Evolutionary conservation across 2,888 invertebrate genomes (phyloP).

Genomic region (Acrobasis repandana): DNA sequence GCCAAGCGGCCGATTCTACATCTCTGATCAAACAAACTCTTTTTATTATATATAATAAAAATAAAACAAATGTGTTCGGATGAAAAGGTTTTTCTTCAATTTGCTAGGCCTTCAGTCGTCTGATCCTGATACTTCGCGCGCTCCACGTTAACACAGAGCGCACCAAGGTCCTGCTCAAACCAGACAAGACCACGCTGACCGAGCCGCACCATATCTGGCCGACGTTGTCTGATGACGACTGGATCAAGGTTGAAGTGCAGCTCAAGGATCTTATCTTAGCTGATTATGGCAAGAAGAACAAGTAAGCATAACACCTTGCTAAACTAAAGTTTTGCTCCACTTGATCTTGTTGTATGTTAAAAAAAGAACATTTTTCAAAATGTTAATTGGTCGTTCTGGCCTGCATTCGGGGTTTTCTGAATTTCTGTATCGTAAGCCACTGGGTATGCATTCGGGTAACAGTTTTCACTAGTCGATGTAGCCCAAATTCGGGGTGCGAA

Average conservation of each 20-base stretch:
- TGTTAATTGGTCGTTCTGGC: no score
- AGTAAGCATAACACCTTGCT: slow-evolving; percentile 78
- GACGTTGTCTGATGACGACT: slow-evolving; percentile 97
- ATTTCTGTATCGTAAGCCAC: no score
- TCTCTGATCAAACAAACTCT: slow-evolving; percentile 12
- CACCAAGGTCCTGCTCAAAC: slow-evolving; percentile 98
- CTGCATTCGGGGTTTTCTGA: no score
- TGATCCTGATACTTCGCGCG: slow-evolving; percentile 97
- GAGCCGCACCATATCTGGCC: slow-evolving; percentile 99
- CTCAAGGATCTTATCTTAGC: slow-evolving; percentile 99
- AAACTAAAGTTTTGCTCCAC: not conserved
- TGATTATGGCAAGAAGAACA: slow-evolving; percentile 99
- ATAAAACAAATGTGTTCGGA: no score
- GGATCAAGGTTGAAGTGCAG: slow-evolving; percentile 99
- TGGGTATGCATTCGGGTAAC: no score
- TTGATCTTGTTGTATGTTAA: no score
- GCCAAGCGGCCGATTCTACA: slow-evolving; percentile 23
- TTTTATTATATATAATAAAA: no score
- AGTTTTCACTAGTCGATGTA: no score
- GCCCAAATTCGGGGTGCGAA: no score
- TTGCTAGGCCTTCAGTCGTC: slow-evolving; percentile 94
- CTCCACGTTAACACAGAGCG: slow-evolving; percentile 99
- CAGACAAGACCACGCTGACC: slow-evolving; percentile 99
- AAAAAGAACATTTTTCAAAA: no score
- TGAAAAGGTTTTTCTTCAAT: not conserved